Evolutionary conservation across 2,797 vertebrate genomes (phyloP).

Genomic region (Arrhamphus sclerolepis): DNA sequence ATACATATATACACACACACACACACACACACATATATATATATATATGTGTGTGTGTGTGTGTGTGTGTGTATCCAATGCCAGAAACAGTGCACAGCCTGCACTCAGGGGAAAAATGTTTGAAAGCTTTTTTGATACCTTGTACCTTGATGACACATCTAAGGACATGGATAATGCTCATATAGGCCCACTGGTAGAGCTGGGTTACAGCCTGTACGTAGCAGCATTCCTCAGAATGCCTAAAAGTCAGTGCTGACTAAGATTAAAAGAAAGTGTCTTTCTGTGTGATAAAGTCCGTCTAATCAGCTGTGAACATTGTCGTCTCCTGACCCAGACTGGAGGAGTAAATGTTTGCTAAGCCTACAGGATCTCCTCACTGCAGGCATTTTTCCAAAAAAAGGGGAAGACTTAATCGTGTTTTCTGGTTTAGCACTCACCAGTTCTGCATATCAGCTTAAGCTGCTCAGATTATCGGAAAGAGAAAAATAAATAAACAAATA

Average conservation of each 20-base stretch:
- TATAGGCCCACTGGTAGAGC: background rate
- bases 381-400: slow-evolving; percentile 54
- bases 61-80: too few relatives aligned
- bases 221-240: background rate
- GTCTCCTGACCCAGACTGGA: slow-evolving; percentile 63
- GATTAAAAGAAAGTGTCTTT: slow-evolving; percentile 30
- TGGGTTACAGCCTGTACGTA: background rate
- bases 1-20: too few relatives aligned
- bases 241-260: slow-evolving; percentile 33
- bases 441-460: slow-evolving; percentile 75
- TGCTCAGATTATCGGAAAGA: slow-evolving; percentile 52
- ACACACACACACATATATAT: too few relatives aligned
- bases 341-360: slow-evolving; percentile 47
- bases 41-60: too few relatives aligned
- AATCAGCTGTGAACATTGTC: slow-evolving; percentile 39
- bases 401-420: slow-evolving; percentile 70
- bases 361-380: slow-evolving; percentile 39
- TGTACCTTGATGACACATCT: too few relatives aligned
- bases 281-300: slow-evolving; percentile 25
- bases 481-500: slow-evolving; percentile 6
- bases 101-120: too few relatives aligned
- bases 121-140: too few relatives aligned
- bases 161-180: too few relatives aligned
- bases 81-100: too few relatives aligned
- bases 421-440: slow-evolving; percentile 75